A percentile compares a stretch with the other conserved stretches of the same genome.
Conservation (phyloP, 2,113 vertebrate genomes). For the Colaptes auratus region DNA sequence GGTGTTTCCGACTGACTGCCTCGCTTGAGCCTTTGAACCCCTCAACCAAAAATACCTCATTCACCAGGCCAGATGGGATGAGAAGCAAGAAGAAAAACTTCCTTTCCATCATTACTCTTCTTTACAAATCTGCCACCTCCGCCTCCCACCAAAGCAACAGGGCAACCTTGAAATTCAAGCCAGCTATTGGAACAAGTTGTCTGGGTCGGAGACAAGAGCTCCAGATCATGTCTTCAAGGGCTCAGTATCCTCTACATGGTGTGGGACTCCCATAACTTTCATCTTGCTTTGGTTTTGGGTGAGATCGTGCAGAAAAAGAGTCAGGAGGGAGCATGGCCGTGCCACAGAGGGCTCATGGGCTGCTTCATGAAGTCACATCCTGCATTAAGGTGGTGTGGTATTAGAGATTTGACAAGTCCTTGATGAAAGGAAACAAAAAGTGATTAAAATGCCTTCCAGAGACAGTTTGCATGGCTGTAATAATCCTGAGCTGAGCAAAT, state of each 20-base stretch:
- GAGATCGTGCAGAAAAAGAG: not conserved
- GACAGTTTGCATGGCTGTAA: fast-evolving
- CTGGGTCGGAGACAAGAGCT: not conserved
- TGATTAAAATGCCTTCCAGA: not conserved
- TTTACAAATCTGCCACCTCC: not conserved
- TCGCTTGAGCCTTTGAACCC: not conserved
- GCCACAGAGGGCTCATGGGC: not conserved
- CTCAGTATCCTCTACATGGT: not conserved
- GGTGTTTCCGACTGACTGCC: not conserved
- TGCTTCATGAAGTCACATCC: fast-evolving
- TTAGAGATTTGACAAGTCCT: not conserved
- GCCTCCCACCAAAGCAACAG: not conserved
- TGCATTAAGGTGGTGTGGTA: no score
- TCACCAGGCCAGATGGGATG: not conserved
- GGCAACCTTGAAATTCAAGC: not conserved
- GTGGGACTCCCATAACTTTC: not conserved
- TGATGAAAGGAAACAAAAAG: not conserved
- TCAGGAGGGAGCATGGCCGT: not conserved
- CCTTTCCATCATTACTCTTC: not conserved
- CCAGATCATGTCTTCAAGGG: fast-evolving
- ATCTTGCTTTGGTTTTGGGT: not conserved
- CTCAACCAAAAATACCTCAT: not conserved
- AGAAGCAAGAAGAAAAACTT: slow-evolving; percentile 1
- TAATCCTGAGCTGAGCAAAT: not conserved
- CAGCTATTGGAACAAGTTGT: not conserved